Base-by-base conservation (phyloP, 2,113 vertebrate species). In the Coturnix japonica region DNA sequence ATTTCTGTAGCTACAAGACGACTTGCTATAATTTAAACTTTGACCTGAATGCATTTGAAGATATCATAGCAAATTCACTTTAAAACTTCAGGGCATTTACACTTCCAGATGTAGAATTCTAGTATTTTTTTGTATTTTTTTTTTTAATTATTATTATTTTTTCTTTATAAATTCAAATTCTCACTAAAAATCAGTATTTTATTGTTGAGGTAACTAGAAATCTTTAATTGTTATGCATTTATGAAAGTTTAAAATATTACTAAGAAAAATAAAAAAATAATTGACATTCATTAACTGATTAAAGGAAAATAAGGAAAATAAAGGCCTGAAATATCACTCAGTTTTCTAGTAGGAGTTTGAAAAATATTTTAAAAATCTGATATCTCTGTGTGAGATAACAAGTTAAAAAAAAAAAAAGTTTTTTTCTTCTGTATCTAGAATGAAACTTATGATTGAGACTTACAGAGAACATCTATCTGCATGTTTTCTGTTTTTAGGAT, bases 181-280 rank as follows among this genome's bases (percentile, higher is more conserved):
- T 31, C 28, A 31, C 3, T 39, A 17, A 46, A 70, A 37, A 0
- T 35, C 1, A 1, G 1, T 10, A 8, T 14, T 59, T 54, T 9
- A 51, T 60, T 47, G 13, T 47, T 43, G 6, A 64, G 79, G 63
- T 56, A 0, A 23, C 44, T 20, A 56, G 3, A 41, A 51, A 43
- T 57, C 2, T 49, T 87, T 69, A 30, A 35, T 21, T 43, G 81
- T 85, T 7, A 44, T 3, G 13, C 20, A 22, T 2, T 51, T 61
- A 39, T 64, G 9, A 73, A 59, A 54, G 23, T 23, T 88, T 66
- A 49, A 71, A 87, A 54, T 2, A 51, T 35, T 35, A 70, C 5
- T 4, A 64, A 23, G 35, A 73, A 53, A 63, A 90, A 64, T 3
- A n/a, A 57, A 18, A 18, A 84, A 74, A 81, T 78, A 86, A 47